A percentile compares a stretch with the other conserved stretches of the same genome.
Evolutionary conservation across 2,888 invertebrate genomes (phyloP).

Genomic region (Euphydryas editha): DNA sequence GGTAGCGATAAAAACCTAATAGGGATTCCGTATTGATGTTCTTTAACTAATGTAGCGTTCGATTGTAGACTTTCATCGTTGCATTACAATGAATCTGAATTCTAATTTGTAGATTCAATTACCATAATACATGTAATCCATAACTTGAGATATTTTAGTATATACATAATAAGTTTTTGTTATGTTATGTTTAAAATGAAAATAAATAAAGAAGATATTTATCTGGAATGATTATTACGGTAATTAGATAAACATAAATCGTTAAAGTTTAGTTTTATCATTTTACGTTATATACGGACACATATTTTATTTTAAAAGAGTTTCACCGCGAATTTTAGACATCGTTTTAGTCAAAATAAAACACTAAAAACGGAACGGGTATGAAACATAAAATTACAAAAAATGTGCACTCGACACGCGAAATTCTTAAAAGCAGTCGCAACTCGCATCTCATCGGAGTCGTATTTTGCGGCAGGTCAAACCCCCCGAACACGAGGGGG

Average conservation of each 20-base stretch:
- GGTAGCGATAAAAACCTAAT: constrained; percentile 27
- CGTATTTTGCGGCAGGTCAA: constrained; percentile 66
- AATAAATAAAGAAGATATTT: too few species aligned
- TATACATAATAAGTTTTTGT: too few species aligned
- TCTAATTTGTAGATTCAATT: background rate
- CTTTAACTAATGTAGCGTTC: constrained; percentile 10
- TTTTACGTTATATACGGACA: too few species aligned
- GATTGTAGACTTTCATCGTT: constrained; percentile 4
- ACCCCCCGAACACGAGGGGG: constrained; percentile 49
- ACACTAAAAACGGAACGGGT: background rate
- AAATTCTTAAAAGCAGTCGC: constrained; percentile 62
- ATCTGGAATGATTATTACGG: too few species aligned
- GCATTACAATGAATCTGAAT: background rate
- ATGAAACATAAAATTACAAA: constrained; percentile 6
- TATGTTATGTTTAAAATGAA: too few species aligned
- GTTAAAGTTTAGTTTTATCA: too few species aligned
- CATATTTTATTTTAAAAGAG: background rate
- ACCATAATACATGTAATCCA: too few species aligned
- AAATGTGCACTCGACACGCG: constrained; percentile 43
- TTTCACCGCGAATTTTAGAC: background rate
- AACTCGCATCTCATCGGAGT: constrained; percentile 64
- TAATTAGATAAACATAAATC: too few species aligned
- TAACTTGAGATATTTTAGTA: too few species aligned
- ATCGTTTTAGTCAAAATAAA: background rate
- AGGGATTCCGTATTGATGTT: constrained; percentile 18